A percentile compares a stretch with the other conserved stretches of the same genome.
Conservation (phyloP, 1,140 invertebrate species). For the Leptinotarsa texana region DNA sequence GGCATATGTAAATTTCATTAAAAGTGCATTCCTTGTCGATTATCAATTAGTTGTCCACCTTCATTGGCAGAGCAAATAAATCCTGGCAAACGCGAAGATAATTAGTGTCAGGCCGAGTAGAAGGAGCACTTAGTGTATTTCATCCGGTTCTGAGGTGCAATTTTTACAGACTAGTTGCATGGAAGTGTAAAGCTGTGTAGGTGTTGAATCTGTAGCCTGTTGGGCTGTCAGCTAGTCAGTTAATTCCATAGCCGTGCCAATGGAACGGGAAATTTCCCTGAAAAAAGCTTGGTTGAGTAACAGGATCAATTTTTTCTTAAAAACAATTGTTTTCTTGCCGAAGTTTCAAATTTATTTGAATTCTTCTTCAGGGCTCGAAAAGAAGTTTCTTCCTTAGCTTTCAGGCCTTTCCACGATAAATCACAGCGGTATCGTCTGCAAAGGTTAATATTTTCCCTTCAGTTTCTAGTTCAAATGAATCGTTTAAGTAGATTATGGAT, state of each 20-base stretch:
- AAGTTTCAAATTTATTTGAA: too few species aligned
- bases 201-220: slow-evolving; percentile 6
- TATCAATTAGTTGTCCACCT: slow-evolving; percentile 2
- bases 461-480: too few species aligned
- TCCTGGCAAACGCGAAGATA: slow-evolving; percentile 15
- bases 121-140: slow-evolving; percentile 17
- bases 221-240: neutral
- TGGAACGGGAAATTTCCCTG: too few species aligned
- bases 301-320: too few species aligned
- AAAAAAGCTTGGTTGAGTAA: too few species aligned
- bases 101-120: slow-evolving; percentile 11
- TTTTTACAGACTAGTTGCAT: slow-evolving; percentile 15
- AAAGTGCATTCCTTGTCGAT: neutral
- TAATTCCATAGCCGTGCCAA: neutral
- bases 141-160: slow-evolving; percentile 19
- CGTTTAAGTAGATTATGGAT: too few species aligned
- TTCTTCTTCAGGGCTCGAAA: too few species aligned
- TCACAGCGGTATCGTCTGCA: too few species aligned
- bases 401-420: too few species aligned
- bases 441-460: too few species aligned
- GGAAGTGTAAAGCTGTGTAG: neutral
- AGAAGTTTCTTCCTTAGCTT: too few species aligned
- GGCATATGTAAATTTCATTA: neutral
- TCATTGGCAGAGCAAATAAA: slow-evolving; percentile 3
- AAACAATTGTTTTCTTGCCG: too few species aligned